Conservation (phyloP, 2,888 invertebrate genomes). For the Bembecia ichneumoniformis region DNA sequence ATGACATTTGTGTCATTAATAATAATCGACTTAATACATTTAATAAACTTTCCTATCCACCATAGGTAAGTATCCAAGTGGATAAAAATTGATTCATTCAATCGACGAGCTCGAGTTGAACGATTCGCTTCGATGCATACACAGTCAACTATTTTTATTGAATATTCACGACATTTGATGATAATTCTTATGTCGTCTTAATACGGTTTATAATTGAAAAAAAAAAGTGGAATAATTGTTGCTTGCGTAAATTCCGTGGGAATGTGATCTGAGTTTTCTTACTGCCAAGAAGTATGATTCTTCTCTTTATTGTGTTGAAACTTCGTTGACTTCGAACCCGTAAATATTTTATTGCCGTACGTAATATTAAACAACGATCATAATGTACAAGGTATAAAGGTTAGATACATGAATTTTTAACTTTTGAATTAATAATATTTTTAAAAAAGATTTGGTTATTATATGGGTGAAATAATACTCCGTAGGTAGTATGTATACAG, state of each 20-base stretch:
- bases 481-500: no score
- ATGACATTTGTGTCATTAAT: no score
- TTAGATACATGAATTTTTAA: no score
- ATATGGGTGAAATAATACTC: no score
- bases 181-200: not conserved
- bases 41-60: slow-evolving; percentile 44
- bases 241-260: slow-evolving; percentile 24
- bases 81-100: slow-evolving; percentile 35
- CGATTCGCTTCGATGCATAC: slow-evolving; percentile 54
- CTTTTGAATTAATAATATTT: no score
- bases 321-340: not conserved
- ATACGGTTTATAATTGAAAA: not conserved
- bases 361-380: no score
- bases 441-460: no score
- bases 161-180: not conserved
- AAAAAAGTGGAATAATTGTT: not conserved
- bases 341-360: no score
- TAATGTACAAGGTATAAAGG: no score
- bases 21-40: no score
- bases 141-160: not conserved
- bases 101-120: slow-evolving; percentile 58
- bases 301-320: not conserved
- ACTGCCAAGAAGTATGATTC: not conserved
- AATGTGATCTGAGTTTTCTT: slow-evolving; percentile 21
- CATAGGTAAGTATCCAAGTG: slow-evolving; percentile 30